These are phyloP conservation scores for Nebria salina DNA, from an alignment of 2,888 invertebrate species.

Conservation along the genomic window DNA sequence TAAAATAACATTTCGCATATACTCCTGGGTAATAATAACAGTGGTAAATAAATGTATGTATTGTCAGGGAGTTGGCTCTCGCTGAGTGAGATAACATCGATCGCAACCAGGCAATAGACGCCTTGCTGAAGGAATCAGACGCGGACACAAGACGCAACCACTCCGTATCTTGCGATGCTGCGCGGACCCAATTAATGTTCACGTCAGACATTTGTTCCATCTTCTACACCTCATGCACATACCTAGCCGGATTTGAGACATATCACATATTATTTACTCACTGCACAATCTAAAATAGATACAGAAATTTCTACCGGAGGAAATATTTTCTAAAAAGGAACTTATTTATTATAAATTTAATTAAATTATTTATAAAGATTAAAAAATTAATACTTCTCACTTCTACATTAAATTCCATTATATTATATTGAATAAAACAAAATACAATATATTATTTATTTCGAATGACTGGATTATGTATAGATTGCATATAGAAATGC, in stretches of 20 bases:
- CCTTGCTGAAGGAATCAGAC: not conserved
- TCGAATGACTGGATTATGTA: too few species aligned
- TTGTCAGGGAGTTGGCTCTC: constrained; percentile 12
- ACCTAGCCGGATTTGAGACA: not conserved
- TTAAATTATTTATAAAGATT: too few species aligned
- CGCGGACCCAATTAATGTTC: not conserved
- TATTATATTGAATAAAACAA: too few species aligned
- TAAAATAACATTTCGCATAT: constrained; percentile 5
- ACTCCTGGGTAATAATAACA: not conserved
- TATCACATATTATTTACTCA: too few species aligned
- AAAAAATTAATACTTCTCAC: too few species aligned
- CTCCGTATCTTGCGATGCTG: not conserved
- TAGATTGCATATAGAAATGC: too few species aligned
- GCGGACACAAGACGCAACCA: constrained; percentile 2
- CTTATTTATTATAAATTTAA: too few species aligned
- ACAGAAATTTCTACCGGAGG: too few species aligned
- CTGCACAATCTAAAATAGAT: too few species aligned
- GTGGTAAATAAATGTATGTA: constrained; percentile 7
- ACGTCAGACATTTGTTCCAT: not conserved
- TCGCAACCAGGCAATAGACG: not conserved
- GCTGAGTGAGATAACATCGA: constrained; percentile 22
- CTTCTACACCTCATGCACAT: not conserved
- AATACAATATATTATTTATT: too few species aligned
- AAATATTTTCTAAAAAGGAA: too few species aligned
- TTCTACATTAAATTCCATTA: too few species aligned